Conservation (phyloP, 2,888 invertebrate species). For the Elmis aenea region DNA sequence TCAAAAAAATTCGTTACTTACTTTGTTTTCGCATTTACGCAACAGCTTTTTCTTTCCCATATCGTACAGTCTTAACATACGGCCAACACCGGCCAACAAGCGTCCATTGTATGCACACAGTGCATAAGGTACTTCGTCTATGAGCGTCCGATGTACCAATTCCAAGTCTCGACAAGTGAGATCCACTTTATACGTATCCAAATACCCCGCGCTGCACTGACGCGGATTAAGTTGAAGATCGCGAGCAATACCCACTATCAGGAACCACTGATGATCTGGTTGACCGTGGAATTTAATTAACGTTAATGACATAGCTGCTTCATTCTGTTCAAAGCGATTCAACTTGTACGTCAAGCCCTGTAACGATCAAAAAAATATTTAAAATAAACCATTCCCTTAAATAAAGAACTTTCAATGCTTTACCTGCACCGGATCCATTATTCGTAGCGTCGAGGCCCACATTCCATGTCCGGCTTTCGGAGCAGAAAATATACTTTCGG, state of each 20-base stretch:
- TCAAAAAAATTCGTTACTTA: too few relatives aligned
- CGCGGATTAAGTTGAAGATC: conserved; percentile 87
- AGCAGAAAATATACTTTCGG: conserved; percentile 91
- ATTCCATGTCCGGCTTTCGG: conserved; percentile 93
- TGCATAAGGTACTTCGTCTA: conserved; percentile 85
- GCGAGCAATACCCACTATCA: conserved; percentile 89
- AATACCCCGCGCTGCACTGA: conserved; percentile 72
- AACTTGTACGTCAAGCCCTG: conserved; percentile 69
- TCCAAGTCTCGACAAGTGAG: conserved; percentile 80
- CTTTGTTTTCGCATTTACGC: conserved; percentile 96
- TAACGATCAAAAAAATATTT: neutral
- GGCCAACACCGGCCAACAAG: conserved; percentile 87
- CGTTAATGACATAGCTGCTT: conserved; percentile 87
- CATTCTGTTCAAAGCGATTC: conserved; percentile 88
- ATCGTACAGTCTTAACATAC: conserved; percentile 89
- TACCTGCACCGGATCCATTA: conserved; percentile 74
- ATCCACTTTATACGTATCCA: conserved; percentile 81
- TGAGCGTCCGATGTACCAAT: conserved; percentile 86
- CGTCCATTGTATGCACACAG: conserved; percentile 88
- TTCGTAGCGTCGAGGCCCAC: conserved; percentile 90
- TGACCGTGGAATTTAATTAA: conserved; percentile 50
- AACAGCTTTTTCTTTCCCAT: conserved; percentile 94
- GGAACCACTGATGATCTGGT: conserved; percentile 47
- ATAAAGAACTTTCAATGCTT: too few relatives aligned
- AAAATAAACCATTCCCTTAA: neutral